Percentiles rank a stretch among this genome's conserved stretches.
phyloP scores from a whole-genome alignment of 1,140 invertebrate genomes.

The Hermetia illucens region DNA sequence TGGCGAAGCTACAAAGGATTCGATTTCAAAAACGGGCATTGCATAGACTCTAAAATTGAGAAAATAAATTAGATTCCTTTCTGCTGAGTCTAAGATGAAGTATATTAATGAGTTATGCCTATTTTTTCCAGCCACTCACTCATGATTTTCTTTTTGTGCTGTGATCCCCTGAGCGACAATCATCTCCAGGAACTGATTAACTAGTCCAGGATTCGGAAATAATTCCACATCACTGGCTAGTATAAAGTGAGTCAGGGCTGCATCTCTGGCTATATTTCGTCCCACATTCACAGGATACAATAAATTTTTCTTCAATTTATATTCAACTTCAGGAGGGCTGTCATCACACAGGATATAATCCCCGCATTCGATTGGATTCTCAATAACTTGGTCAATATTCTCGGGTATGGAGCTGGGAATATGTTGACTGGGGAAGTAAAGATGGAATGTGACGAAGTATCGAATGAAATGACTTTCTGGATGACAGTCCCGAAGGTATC shows the following conservation, averaged over 20 bases:
- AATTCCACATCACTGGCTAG: constrained; percentile 37
- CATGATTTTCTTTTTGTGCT: too few species aligned
- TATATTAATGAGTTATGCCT: constrained; percentile 2
- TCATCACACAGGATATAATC: constrained; percentile 8
- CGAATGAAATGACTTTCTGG: constrained; percentile 28
- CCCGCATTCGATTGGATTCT: neutral
- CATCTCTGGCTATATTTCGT: constrained; percentile 25
- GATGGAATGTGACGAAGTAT: constrained; percentile 47
- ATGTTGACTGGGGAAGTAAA: constrained; percentile 47
- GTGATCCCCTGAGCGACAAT: too few species aligned
- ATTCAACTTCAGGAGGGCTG: constrained; percentile 9
- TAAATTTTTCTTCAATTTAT: constrained; percentile 8
- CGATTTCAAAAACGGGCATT: constrained; percentile 36
- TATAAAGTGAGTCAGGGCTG: constrained; percentile 29
- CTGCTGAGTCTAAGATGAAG: constrained; percentile 1
- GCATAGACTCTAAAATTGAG: constrained; percentile 22
- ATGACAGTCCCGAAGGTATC: constrained; percentile 40
- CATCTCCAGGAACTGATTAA: constrained; percentile 22
- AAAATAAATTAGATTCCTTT: constrained; percentile 1
- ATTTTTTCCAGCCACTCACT: neutral
- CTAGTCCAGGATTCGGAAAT: constrained; percentile 23
- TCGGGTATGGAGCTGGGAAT: constrained; percentile 36
- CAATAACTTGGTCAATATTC: constrained; percentile 6
- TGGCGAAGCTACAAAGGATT: constrained; percentile 16
- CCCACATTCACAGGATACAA: constrained; percentile 35